Percentiles rank a stretch among this genome's conserved stretches.
Conservation (phyloP, 2,888 invertebrate species). For the Cheilosia soror region DNA sequence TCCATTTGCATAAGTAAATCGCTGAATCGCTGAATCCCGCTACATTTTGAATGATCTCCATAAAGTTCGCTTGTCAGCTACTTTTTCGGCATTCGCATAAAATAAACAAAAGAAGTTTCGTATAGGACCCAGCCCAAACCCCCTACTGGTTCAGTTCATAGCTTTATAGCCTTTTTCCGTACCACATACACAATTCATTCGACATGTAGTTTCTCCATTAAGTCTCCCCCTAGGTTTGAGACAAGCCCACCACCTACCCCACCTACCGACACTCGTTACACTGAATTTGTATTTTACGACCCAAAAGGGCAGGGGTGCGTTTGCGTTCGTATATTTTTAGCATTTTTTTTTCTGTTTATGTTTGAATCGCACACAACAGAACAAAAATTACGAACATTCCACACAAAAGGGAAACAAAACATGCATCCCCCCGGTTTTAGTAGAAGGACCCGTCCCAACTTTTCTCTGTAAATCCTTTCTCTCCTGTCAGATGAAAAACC, state of each 20-base stretch:
- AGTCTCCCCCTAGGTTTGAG: constrained; percentile 4
- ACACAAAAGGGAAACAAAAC: constrained; percentile 21
- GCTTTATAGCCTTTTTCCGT: constrained; percentile 4
- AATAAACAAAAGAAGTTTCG: constrained; percentile 44
- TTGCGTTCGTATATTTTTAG: constrained; percentile 43
- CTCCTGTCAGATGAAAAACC: constrained; percentile 8
- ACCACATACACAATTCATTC: constrained; percentile 12
- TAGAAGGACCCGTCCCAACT: constrained; percentile 4
- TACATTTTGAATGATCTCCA: constrained; percentile 29
- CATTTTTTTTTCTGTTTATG: constrained; percentile 20
- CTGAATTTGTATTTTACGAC: constrained; percentile 38
- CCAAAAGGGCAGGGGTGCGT: constrained; percentile 11
- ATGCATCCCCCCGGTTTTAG: constrained; percentile 6
- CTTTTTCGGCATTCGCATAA: constrained; percentile 8
- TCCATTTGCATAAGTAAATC: constrained; percentile 28
- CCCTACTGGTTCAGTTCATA: background rate
- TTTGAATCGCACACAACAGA: background rate
- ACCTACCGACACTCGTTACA: constrained; percentile 1
- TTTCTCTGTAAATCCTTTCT: background rate
- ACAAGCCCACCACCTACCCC: background rate
- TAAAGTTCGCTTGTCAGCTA: constrained; percentile 43
- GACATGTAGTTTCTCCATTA: constrained; percentile 11
- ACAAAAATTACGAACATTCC: too few species aligned
- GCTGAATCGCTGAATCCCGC: background rate
- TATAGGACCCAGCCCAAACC: constrained; percentile 43